These are phyloP conservation scores for Dendrolimus kikuchii DNA, from an alignment of 1,140 invertebrate species.

Conservation along the genomic window DNA sequence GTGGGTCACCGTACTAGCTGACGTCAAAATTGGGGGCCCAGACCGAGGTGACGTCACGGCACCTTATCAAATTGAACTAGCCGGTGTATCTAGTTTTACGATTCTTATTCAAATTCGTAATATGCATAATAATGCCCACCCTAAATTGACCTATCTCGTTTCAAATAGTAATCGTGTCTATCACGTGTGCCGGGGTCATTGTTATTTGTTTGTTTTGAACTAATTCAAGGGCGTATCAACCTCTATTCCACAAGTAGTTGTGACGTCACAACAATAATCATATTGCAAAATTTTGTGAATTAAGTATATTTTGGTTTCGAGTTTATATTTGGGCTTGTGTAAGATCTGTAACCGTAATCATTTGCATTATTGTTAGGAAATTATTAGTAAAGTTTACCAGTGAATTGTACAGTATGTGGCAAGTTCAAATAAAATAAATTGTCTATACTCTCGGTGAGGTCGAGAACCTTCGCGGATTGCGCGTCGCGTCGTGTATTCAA, in stretches of 20 bases:
- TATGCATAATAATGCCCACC: conserved; percentile 57
- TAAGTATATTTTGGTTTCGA: no score
- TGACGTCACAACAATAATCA: conserved; percentile 3
- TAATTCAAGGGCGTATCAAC: conserved; percentile 47
- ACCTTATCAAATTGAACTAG: conserved; percentile 51
- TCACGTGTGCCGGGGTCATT: conserved; percentile 61
- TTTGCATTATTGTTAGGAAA: no score
- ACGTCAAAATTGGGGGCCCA: conserved; percentile 57
- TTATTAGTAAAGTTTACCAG: no score
- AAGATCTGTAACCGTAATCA: no score
- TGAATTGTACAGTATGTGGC: no score
- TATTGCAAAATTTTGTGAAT: no score
- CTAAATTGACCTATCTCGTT: conserved; percentile 58
- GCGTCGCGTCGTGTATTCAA: conserved; percentile 48
- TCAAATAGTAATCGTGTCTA: conserved; percentile 51
- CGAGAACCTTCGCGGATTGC: conserved; percentile 47
- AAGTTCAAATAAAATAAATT: conserved; percentile 4
- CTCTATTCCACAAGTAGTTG: conserved; percentile 5
- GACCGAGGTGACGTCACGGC: conserved; percentile 65
- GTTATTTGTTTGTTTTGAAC: conserved; percentile 60
- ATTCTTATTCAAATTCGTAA: conserved; percentile 33
- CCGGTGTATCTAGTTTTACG: conserved; percentile 61
- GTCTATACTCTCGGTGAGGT: conserved; percentile 46
- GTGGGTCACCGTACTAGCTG: conserved; percentile 62
- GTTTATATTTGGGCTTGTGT: no score